Base-by-base conservation (phyloP, 2,797 vertebrate species). In the Myotis planiceps region DNA sequence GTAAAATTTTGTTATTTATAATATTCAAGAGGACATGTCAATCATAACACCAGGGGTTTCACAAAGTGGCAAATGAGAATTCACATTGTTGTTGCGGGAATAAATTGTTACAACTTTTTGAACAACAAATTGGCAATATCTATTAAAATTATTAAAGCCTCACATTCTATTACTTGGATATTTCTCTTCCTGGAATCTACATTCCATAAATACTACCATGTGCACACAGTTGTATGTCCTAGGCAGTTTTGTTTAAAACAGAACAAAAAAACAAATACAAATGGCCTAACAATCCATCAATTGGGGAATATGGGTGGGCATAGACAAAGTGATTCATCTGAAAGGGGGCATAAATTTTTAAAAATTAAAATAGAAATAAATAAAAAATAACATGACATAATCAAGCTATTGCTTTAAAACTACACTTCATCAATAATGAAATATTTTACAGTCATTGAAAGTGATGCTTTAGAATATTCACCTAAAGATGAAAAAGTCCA, bases 1-100 rank as follows among this genome's bases (percentile, higher is more conserved):
- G 37, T 34, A 89, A 87, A n/a, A 45, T 84, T 37, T 80, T 84
- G 25, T 69, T 68, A 87, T 76, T 93, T 84, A 42, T 58, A 34
- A 66, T 45, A 2, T 85, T 82, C 39, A 76, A 69, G 66, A 69
- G 14, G 45, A 7, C 21, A 15, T 68, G 45, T 45, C 45, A 45
- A 45, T 45, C 45, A 45, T 45, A 45, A 45, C 45, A 45, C 45
- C 45, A 45, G 45, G 45, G 45, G 45, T 45, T 45, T 45, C 45
- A 45, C 45, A 45, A 45, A 45, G 45, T 45, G 6, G 21, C 4
- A 88, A 76, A 10, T 71, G 39, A 8, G 29, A 90, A 87, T 66
- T 37, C 37, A n/a, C 19, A 32, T 3, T 86, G 14, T 45, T 37
- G 1, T 15, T 47, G 6, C 1, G 1, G 2, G 53, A 0, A 60